These are phyloP conservation scores for Tachuris rubrigastra DNA, from an alignment of 2,113 vertebrate genomes.

Conservation along the genomic window DNA sequence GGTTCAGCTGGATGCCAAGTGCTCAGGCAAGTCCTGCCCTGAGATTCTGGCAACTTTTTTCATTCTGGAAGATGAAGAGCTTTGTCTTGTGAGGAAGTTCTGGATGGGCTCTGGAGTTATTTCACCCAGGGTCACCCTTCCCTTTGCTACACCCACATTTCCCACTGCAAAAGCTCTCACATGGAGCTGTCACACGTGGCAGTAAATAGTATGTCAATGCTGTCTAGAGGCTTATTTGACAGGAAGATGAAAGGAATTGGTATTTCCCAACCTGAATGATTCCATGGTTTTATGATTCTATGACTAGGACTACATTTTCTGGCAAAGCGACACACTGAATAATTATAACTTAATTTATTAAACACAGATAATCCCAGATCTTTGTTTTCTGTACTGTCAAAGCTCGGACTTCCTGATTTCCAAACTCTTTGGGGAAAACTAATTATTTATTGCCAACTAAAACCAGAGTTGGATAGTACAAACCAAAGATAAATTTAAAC, in stretches of 20 bases:
- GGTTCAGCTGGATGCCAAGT: neutral
- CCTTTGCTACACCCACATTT: neutral
- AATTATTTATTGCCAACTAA: neutral
- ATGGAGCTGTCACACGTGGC: neutral
- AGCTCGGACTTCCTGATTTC: neutral
- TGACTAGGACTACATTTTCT: neutral
- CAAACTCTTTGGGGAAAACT: neutral
- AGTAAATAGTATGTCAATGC: neutral
- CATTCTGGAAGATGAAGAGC: neutral
- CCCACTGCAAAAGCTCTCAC: neutral
- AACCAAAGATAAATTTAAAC: neutral
- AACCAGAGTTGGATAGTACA: neutral
- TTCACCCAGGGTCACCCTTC: neutral
- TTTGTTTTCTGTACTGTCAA: neutral
- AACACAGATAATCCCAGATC: neutral
- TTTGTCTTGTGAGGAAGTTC: neutral
- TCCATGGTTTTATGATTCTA: no score
- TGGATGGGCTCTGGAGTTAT: neutral
- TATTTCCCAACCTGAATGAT: neutral
- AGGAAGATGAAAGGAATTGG: neutral
- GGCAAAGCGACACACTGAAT: neutral
- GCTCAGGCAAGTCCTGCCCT: neutral
- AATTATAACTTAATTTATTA: neutral
- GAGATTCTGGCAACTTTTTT: neutral
- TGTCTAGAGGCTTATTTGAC: neutral